These are phyloP conservation scores for Athetis lepigone DNA, from an alignment of 2,888 invertebrate genomes.

Conservation along the genomic window DNA sequence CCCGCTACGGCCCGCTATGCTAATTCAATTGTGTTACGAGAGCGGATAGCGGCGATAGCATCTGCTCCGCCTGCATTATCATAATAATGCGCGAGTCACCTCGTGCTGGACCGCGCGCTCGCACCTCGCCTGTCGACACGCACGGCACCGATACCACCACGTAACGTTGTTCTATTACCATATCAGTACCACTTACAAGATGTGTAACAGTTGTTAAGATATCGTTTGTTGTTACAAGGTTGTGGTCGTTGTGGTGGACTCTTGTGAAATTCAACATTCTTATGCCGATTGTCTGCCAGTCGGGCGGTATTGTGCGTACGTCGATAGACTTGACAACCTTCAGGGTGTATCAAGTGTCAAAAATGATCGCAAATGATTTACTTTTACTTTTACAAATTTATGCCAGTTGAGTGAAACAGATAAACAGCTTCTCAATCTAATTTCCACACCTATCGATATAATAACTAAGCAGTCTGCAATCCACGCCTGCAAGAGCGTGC, in stretches of 20 bases:
- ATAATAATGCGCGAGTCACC: slow-evolving; percentile 89
- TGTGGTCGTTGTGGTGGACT: slow-evolving; percentile 20
- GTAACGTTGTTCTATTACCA: slow-evolving; percentile 60
- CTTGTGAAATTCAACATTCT: slow-evolving; percentile 2
- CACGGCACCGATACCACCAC: slow-evolving; percentile 52
- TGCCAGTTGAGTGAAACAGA: slow-evolving; percentile 3
- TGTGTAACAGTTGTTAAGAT: slow-evolving; percentile 52
- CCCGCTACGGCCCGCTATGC: slow-evolving; percentile 88
- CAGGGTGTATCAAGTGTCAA: not conserved
- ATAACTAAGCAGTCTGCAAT: slow-evolving; percentile 19
- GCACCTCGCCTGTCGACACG: slow-evolving; percentile 75
- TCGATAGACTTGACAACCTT: slow-evolving; percentile 1
- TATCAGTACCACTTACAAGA: slow-evolving; percentile 56
- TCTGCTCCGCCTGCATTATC: slow-evolving; percentile 87
- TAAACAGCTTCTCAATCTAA: slow-evolving; percentile 3
- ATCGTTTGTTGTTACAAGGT: slow-evolving; percentile 39
- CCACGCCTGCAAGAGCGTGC: slow-evolving; percentile 20
- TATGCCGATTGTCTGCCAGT: slow-evolving; percentile 5
- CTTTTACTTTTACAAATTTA: not conserved
- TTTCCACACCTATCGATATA: slow-evolving; percentile 40
- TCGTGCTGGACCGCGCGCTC: slow-evolving; percentile 66
- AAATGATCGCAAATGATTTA: not conserved
- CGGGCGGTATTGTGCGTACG: too few species aligned
- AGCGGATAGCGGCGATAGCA: slow-evolving; percentile 84
- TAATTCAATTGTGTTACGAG: slow-evolving; percentile 89